Evolutionary conservation across 2,113 vertebrate genomes (phyloP).

Genomic region (Atractosteus spatula): DNA sequence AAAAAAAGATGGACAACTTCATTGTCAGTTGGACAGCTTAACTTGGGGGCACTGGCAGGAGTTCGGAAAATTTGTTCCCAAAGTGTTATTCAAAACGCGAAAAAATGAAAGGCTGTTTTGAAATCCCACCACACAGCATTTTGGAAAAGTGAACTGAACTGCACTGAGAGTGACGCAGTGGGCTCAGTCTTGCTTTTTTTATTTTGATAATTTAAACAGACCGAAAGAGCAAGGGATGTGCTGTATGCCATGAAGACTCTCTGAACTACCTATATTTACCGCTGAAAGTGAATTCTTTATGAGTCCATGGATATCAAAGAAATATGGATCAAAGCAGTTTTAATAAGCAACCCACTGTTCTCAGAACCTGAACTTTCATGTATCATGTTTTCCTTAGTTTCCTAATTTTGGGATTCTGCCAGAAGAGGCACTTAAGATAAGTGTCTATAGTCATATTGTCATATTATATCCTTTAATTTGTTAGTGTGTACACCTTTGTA

Average conservation of each 20-base stretch:
- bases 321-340: conserved; percentile 93
- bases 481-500: conserved; percentile 80
- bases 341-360: conserved; percentile 98
- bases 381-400: conserved; percentile 79
- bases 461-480: conserved; percentile 88
- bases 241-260: conserved; percentile 88
- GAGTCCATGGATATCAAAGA: conserved; percentile 97
- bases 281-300: conserved; percentile 99
- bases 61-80: conserved; percentile 1
- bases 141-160: conserved; percentile 7
- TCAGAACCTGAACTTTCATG: conserved; percentile 87
- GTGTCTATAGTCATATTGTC: conserved; percentile 87
- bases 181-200: conserved; percentile 60
- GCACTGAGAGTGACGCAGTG: conserved; percentile 15
- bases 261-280: conserved; percentile 99
- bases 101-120: conserved; percentile 28
- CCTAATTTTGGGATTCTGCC: conserved; percentile 77
- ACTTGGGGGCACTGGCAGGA: neutral
- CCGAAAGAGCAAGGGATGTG: conserved; percentile 75
- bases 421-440: conserved; percentile 86
- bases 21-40: conserved; percentile 9
- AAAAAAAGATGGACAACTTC: neutral
- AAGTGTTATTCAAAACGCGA: neutral
- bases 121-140: conserved; percentile 37
- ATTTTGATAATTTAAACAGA: conserved; percentile 93